Evolutionary conservation across 2,113 vertebrate genomes (phyloP).

Genomic region (Notarius quadriscutis): DNA sequence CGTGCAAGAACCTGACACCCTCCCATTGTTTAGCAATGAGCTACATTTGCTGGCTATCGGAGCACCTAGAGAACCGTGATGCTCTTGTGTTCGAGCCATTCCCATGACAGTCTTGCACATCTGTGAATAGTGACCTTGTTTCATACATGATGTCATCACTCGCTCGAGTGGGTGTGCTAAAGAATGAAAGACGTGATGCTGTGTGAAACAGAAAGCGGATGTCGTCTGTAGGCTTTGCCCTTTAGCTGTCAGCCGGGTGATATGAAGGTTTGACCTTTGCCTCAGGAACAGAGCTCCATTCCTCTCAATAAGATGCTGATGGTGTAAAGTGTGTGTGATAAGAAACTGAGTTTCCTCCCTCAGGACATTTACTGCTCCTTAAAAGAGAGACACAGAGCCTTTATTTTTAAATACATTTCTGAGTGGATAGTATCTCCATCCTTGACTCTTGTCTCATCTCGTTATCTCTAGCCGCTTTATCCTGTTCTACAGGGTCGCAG

Average conservation of each 20-base stretch:
- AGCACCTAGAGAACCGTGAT: conserved; percentile 26
- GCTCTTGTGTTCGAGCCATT: not conserved
- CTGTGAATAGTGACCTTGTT: conserved; percentile 15
- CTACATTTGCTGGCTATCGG: conserved; percentile 45
- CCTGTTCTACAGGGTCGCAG: too few relatives aligned
- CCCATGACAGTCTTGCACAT: not conserved
- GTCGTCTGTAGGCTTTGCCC: conserved; percentile 9
- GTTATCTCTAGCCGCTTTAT: too few relatives aligned
- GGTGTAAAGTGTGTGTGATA: conserved; percentile 31
- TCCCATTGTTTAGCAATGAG: conserved; percentile 27
- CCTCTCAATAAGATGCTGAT: conserved; percentile 17
- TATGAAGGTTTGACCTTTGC: conserved; percentile 44
- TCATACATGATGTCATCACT: not conserved
- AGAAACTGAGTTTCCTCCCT: not conserved
- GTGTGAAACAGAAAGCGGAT: not conserved
- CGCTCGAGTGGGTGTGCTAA: not conserved
- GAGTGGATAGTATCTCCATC: too few relatives aligned
- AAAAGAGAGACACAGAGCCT: too few relatives aligned
- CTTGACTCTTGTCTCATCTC: too few relatives aligned
- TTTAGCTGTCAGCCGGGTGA: conserved; percentile 27
- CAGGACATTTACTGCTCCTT: not conserved
- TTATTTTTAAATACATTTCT: too few relatives aligned
- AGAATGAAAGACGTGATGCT: conserved; percentile 14
- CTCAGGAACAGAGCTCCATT: conserved; percentile 22
- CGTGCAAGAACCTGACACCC: conserved; percentile 34